A percentile compares a stretch with the other conserved stretches of the same genome.
phyloP scores from a whole-genome alignment of 2,113 vertebrate species.

The Sakesphorus luctuosus region DNA sequence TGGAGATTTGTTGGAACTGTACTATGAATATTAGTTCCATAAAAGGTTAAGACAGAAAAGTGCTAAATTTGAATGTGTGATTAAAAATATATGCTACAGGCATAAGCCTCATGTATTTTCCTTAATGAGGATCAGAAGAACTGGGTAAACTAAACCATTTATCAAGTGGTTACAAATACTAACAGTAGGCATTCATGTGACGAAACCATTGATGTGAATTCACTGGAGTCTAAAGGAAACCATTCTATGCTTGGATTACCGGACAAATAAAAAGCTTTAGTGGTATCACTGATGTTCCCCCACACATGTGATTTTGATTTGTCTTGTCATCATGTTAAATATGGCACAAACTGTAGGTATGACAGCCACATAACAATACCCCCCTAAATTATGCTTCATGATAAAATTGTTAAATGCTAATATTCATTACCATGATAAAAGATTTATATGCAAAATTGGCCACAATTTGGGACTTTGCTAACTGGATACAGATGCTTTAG shows the following conservation, averaged over 20 bases:
- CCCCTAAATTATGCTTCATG: neutral
- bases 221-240: neutral
- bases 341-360: neutral
- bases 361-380: neutral
- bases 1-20: neutral
- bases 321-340: neutral
- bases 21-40: neutral
- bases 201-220: neutral
- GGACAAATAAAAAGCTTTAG: neutral
- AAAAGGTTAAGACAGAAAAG: neutral
- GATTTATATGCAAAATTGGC: neutral
- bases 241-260: neutral
- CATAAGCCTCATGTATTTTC: neutral
- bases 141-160: neutral
- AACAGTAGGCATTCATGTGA: neutral
- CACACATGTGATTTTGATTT: constrained; percentile 4
- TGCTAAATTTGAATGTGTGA: neutral
- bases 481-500: neutral
- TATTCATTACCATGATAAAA: neutral
- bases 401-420: constrained; percentile 16
- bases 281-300: neutral
- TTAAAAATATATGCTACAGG: neutral
- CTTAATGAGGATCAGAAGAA: neutral
- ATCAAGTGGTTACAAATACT: neutral
- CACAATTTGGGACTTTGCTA: neutral